These are phyloP conservation scores for Sebastes steindachneri DNA, from an alignment of 2,797 vertebrate genomes.

Conservation along the genomic window DNA sequence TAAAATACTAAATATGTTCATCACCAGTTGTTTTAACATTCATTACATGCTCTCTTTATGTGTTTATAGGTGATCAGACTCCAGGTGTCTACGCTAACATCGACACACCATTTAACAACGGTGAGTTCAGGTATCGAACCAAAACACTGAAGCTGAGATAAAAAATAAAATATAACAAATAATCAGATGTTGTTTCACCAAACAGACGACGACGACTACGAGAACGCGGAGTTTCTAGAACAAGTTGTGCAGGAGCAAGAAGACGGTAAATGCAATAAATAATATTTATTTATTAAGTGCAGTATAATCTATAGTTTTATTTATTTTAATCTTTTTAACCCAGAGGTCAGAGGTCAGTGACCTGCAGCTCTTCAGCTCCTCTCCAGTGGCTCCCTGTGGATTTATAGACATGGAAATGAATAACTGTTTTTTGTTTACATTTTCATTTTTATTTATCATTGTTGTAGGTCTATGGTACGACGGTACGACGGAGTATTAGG, in stretches of 20 bases:
- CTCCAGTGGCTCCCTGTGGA: no score
- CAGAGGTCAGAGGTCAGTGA: no score
- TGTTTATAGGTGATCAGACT: neutral
- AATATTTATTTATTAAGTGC: neutral
- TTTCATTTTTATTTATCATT: no score
- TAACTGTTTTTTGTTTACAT: no score
- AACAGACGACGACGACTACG: slow-evolving; percentile 70
- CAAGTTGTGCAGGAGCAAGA: neutral
- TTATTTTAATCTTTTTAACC: neutral
- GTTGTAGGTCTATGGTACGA: no score
- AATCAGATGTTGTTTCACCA: neutral
- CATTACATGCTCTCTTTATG: neutral
- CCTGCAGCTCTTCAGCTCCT: no score
- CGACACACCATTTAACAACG: neutral
- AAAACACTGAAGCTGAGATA: neutral
- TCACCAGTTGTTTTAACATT: neutral
- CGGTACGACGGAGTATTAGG: no score
- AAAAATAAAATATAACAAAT: neutral
- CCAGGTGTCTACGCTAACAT: slow-evolving; percentile 54
- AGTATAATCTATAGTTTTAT: neutral
- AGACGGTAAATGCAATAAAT: neutral
- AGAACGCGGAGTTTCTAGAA: slow-evolving; percentile 54
- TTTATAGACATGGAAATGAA: no score
- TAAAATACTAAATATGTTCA: neutral
- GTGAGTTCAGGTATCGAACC: neutral